These are phyloP conservation scores for Galemys pyrenaicus DNA, from an alignment of 2,113 vertebrate species.

Conservation along the genomic window DNA sequence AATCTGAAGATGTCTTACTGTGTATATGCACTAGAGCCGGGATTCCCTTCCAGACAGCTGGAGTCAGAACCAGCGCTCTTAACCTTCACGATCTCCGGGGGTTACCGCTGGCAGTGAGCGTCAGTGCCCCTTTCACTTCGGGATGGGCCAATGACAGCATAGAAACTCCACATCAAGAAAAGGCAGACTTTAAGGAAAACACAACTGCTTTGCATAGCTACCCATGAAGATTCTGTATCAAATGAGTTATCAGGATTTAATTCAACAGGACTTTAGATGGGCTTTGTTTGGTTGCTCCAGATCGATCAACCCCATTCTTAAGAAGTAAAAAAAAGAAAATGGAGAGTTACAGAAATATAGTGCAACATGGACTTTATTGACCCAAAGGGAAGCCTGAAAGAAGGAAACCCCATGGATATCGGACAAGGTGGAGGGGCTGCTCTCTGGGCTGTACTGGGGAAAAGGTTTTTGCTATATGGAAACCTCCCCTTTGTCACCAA, in stretches of 20 bases:
- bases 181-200: background rate
- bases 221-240: background rate
- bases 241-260: background rate
- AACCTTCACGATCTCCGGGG: accelerated
- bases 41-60: background rate
- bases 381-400: background rate
- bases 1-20: background rate
- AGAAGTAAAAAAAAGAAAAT: background rate
- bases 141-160: too few species aligned
- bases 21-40: background rate
- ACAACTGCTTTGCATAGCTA: background rate
- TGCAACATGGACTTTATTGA: background rate
- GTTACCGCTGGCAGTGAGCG: background rate
- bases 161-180: background rate
- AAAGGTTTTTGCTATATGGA: background rate
- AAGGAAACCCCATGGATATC: background rate
- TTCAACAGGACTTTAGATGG: background rate
- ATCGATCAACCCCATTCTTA: background rate
- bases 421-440: background rate
- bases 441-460: background rate
- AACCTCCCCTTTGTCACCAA: background rate
- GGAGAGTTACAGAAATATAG: background rate
- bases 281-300: background rate
- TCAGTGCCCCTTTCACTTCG: background rate
- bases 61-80: background rate